phyloP scores from a whole-genome alignment of 2,888 invertebrate species.

The Blomia tropicalis region DNA sequence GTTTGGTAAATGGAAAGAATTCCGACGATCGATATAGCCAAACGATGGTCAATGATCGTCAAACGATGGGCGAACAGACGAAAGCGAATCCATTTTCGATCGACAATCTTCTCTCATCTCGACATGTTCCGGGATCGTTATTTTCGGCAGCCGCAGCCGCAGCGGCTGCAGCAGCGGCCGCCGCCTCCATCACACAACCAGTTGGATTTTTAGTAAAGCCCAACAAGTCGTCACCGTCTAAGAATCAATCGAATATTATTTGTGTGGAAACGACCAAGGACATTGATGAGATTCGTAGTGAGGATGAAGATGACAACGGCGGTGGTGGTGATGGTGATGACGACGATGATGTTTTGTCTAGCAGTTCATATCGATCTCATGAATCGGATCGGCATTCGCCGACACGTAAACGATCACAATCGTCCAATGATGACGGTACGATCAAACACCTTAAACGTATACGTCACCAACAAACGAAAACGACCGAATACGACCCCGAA shows the following conservation, averaged over 20 bases:
- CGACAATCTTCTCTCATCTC: slow-evolving; percentile 26
- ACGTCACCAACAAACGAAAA: too few relatives aligned
- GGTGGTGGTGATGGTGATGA: slow-evolving; percentile 19
- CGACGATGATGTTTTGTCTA: slow-evolving; percentile 1
- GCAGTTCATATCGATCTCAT: slow-evolving; percentile 3
- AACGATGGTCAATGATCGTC: not conserved
- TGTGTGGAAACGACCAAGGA: not conserved
- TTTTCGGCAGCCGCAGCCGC: slow-evolving; percentile 4
- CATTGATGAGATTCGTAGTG: not conserved
- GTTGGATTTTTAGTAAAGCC: slow-evolving; percentile 20
- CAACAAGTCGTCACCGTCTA: not conserved
- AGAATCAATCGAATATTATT: too few relatives aligned
- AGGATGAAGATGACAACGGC: slow-evolving; percentile 13
- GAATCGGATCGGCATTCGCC: not conserved
- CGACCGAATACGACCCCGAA: too few relatives aligned
- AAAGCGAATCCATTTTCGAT: slow-evolving; percentile 26
- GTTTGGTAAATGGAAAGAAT: not conserved
- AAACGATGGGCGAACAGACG: not conserved
- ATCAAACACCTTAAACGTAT: too few relatives aligned
- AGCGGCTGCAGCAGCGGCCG: not conserved
- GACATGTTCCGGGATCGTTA: slow-evolving; percentile 1
- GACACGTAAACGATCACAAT: not conserved
- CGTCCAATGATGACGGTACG: too few relatives aligned
- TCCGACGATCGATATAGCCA: not conserved
- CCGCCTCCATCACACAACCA: slow-evolving; percentile 21